Evolutionary conservation across 2,797 vertebrate species (phyloP), one percentile per base, ranked within the genome.

Genomic region (Lagodon rhomboides): DNA sequence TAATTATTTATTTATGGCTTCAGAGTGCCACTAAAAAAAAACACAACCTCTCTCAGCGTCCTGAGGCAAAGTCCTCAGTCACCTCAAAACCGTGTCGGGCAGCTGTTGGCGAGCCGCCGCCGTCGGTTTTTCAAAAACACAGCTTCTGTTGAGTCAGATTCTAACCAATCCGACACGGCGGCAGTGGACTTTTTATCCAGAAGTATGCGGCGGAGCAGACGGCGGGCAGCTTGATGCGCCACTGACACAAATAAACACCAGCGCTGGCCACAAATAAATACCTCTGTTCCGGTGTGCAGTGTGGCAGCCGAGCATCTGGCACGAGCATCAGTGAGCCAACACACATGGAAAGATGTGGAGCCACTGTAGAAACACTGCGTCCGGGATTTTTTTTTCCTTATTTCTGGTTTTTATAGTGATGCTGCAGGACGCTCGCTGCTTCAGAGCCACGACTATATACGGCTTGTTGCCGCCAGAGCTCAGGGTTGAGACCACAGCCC

Each of bases 401-500:
- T 64, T 60, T n/a, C 20, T 46, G 30, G 20, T 59, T 68, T 55
- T 55, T 62, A 59, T 22, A 22, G 85, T 68, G 84, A 86, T 75
- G 85, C 72, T 86, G 79, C 83, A 82, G 68, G 73, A 89, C 51
- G 25, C 41, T 34, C 8, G 74, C 79, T 61, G 75, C 87, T 8
- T 17, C 60, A 65, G 81, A 46, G 92, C 86, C 90, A 73, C 82
- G 92, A 92, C 90, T 95, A 86, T 94, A 93, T 95, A 91, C 90
- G 94, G 84, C 87, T 91, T 87, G 90, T 84, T 92, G 86, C 83
- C 91, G 82, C 87, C 82, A 91, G 94, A 83, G 90, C 90, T 74
- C 89, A 60, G 96, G 93, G 95, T 95, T 95, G 91, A 80, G 90
- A 83, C 84, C 90, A 74, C 91, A 75, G 87, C 79, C 79, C 90